Evolutionary conservation across 1,140 invertebrate species (phyloP).

Genomic region (Ooceraea biroi): DNA sequence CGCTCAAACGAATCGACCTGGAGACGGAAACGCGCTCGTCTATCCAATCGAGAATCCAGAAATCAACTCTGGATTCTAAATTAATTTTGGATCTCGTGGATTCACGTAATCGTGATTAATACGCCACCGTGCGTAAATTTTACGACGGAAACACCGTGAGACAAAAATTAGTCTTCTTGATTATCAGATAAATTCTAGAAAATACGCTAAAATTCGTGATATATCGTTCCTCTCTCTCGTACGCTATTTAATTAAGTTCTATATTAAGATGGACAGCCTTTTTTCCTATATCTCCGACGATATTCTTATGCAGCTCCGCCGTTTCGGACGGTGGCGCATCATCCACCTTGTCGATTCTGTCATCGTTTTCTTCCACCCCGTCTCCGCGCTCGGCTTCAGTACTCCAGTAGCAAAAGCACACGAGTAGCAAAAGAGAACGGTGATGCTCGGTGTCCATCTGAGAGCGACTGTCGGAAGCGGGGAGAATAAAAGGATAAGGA

Average conservation of each 20-base stretch:
- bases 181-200: constrained; percentile 1
- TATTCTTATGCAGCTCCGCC: neutral
- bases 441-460: neutral
- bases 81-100: constrained; percentile 9
- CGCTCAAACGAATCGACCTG: neutral
- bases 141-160: neutral
- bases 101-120: neutral
- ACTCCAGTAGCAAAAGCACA: constrained; percentile 51
- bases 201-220: constrained; percentile 11
- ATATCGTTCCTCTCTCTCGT: neutral
- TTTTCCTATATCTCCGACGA: neutral
- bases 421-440: constrained; percentile 32
- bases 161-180: neutral
- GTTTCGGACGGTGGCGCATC: neutral
- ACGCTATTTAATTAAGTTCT: constrained; percentile 5
- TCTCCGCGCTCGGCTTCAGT: neutral
- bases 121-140: neutral
- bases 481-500: too few species aligned
- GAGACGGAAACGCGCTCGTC: neutral
- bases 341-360: neutral
- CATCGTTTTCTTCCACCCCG: neutral
- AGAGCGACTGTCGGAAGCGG: too few species aligned
- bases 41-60: constrained; percentile 9
- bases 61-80: neutral
- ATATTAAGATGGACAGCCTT: neutral